Evolutionary conservation across 2,888 invertebrate genomes (phyloP).

Genomic region (Idaea aversata): DNA sequence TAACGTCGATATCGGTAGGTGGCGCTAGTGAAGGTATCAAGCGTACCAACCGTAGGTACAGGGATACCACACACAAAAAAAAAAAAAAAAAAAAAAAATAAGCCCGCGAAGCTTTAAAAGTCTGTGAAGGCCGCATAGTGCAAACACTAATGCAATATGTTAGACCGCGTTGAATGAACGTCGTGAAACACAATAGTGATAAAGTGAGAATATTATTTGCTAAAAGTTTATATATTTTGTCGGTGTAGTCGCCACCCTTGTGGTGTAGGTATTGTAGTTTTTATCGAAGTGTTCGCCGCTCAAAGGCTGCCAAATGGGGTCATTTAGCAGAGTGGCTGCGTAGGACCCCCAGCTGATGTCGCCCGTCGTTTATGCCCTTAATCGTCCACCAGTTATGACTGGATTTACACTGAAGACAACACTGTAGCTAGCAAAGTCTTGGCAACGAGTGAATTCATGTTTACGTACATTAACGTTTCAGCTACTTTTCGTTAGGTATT

Average conservation of each 20-base stretch:
- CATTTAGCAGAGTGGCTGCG: slow-evolving; percentile 20
- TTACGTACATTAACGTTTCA: slow-evolving; percentile 18
- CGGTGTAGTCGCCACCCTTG: not conserved
- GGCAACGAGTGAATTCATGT: slow-evolving; percentile 30
- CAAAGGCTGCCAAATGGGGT: slow-evolving; percentile 17
- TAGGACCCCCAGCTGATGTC: slow-evolving; percentile 18
- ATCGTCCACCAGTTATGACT: slow-evolving; percentile 25
- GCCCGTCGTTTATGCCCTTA: slow-evolving; percentile 17
- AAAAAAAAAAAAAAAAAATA: too few species aligned
- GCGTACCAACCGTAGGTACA: too few species aligned
- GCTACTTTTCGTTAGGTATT: slow-evolving; percentile 11
- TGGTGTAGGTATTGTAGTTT: not conserved
- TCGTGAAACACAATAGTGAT: too few species aligned
- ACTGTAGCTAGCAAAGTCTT: slow-evolving; percentile 25
- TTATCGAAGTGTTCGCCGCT: not conserved
- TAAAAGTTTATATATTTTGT: not conserved
- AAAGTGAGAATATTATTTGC: not conserved
- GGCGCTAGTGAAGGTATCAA: too few species aligned
- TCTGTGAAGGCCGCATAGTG: too few species aligned
- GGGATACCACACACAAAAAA: too few species aligned
- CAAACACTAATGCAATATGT: too few species aligned
- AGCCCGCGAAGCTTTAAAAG: too few species aligned
- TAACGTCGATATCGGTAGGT: too few species aligned
- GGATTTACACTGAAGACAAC: slow-evolving; percentile 21
- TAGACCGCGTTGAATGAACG: too few species aligned